phyloP scores from a whole-genome alignment of 1,140 invertebrate species.

The Zophobas atratus region DNA sequence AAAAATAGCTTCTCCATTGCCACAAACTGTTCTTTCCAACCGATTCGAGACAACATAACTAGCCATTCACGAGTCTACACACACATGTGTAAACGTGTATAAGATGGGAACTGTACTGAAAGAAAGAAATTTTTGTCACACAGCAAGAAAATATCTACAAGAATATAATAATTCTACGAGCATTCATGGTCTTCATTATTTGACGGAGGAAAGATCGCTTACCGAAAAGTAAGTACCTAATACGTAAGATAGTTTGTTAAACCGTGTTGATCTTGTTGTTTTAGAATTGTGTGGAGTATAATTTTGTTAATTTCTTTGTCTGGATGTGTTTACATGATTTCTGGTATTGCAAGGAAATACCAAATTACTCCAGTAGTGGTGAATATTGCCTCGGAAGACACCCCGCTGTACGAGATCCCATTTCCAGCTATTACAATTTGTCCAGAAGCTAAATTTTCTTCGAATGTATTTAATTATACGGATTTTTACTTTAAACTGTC shows the following conservation, averaged over 20 bases:
- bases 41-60: no score
- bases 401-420: conserved; percentile 23
- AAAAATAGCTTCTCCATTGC: no score
- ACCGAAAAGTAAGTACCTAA: conserved; percentile 13
- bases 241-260: neutral
- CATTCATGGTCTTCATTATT: conserved; percentile 53
- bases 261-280: conserved; percentile 1
- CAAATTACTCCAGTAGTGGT: conserved; percentile 13
- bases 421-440: conserved; percentile 69
- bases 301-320: neutral
- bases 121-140: no score
- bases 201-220: conserved; percentile 6
- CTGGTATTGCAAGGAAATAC: conserved; percentile 1
- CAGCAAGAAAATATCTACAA: conserved; percentile 34
- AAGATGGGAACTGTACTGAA: no score
- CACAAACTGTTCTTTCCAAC: no score
- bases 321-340: conserved; percentile 19
- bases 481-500: no score
- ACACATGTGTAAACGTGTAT: no score
- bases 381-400: conserved; percentile 19
- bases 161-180: conserved; percentile 67
- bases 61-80: no score
- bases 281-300: conserved; percentile 15
- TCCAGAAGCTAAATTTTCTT: conserved; percentile 64
- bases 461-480: no score